Percentiles rank a stretch among this genome's conserved stretches.
phyloP scores from a whole-genome alignment of 2,113 vertebrate genomes.

The Oxyruncus cristatus region DNA sequence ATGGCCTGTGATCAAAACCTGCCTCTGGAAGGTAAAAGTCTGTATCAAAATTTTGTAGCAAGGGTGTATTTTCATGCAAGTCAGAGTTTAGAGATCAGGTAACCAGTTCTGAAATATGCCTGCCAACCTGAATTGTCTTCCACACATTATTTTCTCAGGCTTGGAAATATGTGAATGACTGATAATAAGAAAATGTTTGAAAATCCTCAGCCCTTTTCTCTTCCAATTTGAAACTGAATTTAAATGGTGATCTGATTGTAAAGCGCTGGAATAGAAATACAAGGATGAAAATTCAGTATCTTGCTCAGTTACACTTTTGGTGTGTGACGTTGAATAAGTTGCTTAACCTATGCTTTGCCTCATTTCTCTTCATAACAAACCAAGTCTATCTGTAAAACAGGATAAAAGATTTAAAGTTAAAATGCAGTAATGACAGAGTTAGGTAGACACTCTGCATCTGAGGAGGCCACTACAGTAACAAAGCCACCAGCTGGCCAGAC shows the following conservation, averaged over 20 bases:
- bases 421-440: not conserved
- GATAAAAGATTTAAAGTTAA: not conserved
- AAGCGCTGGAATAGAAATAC: not conserved
- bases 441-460: not conserved
- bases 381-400: not conserved
- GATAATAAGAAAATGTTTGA: not conserved
- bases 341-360: not conserved
- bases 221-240: constrained; percentile 1
- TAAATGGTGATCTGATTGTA: not conserved
- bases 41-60: not conserved
- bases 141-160: not conserved
- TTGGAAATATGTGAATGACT: not conserved
- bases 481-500: not conserved
- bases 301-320: not conserved
- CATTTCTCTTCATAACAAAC: not conserved
- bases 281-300: not conserved
- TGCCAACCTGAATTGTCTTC: not conserved
- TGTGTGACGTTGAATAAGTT: not conserved
- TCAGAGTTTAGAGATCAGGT: not conserved
- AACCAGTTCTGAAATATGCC: not conserved
- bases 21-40: not conserved
- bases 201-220: not conserved
- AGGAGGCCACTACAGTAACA: not conserved
- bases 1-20: not conserved
- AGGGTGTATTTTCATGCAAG: not conserved